A percentile compares a stretch with the other conserved stretches of the same genome.
Evolutionary conservation across 2,113 vertebrate species (phyloP).

Genomic region (Dermatemys mawii): DNA sequence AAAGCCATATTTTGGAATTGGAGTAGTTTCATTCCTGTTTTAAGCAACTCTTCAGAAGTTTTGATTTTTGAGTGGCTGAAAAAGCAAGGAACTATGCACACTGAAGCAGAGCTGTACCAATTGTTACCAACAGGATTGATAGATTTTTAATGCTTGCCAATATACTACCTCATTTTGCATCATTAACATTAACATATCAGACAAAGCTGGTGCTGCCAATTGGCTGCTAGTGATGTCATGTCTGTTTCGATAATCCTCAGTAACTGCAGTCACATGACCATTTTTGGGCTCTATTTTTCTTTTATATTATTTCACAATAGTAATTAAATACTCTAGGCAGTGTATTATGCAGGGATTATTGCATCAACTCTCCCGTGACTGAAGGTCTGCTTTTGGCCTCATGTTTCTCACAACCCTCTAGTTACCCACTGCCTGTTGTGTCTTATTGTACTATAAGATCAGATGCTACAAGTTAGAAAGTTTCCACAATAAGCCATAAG

Average conservation of each 20-base stretch:
- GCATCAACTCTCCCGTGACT: not conserved
- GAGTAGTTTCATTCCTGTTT: not conserved
- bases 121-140: not conserved
- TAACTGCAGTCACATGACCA: not conserved
- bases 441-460: not conserved
- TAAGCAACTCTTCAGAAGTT: not conserved
- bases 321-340: constrained; percentile 30
- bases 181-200: not conserved
- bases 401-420: rapidly evolving
- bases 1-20: not conserved
- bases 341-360: constrained; percentile 13
- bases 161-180: not conserved
- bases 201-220: not conserved
- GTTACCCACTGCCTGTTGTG: not conserved
- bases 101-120: not conserved
- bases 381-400: not conserved
- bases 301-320: not conserved
- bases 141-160: constrained; percentile 17
- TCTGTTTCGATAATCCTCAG: not conserved
- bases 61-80: constrained; percentile 19
- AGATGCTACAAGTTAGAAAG: not conserved
- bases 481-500: constrained; percentile 5
- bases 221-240: not conserved
- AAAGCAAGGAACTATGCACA: not conserved
- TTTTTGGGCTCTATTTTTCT: not conserved